These are phyloP conservation scores for Henricia sp. DNA, from an alignment of 53 echinoderm and acorn worm species.

Conservation along the genomic window DNA sequence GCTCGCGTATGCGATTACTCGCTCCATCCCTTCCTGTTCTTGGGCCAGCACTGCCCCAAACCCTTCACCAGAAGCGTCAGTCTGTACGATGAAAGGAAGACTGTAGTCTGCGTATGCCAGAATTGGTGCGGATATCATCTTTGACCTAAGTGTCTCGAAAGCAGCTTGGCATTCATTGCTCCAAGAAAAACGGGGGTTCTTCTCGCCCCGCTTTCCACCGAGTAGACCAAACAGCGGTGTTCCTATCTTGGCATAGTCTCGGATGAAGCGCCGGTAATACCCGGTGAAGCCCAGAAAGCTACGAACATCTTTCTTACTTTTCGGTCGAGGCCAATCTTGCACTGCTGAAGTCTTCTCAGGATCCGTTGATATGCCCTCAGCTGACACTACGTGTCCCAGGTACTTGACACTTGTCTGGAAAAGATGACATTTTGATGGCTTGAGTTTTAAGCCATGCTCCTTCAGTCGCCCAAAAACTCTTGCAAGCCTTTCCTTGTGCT, in stretches of 20 bases:
- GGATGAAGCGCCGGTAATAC: slow-evolving; percentile 44
- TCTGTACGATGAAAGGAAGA: slow-evolving; percentile 30
- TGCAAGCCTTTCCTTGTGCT: slow-evolving; percentile 41
- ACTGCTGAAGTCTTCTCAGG: slow-evolving; percentile 54
- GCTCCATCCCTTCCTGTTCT: slow-evolving; percentile 13
- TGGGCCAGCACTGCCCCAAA: slow-evolving; percentile 39
- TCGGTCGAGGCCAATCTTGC: slow-evolving; percentile 39
- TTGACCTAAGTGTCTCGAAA: slow-evolving; percentile 6
- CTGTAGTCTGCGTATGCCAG: slow-evolving; percentile 48
- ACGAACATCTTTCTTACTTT: slow-evolving; percentile 30
- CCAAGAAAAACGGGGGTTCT: slow-evolving; percentile 21
- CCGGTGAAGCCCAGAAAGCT: slow-evolving; percentile 59
- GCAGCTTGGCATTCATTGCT: slow-evolving; percentile 29
- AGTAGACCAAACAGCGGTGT: slow-evolving; percentile 33
- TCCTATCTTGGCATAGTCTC: slow-evolving; percentile 33
- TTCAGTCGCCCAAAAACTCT: slow-evolving; percentile 38
- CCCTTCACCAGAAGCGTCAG: slow-evolving; percentile 28
- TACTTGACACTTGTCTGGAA: slow-evolving; percentile 34
- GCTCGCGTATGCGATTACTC: slow-evolving; percentile 17
- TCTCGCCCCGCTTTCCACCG: slow-evolving; percentile 20
- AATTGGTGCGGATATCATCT: slow-evolving; percentile 39
- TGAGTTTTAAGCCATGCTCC: slow-evolving; percentile 44
- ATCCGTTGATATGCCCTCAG: slow-evolving; percentile 40
- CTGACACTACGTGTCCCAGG: slow-evolving; percentile 47
- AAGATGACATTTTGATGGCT: slow-evolving; percentile 62